These are phyloP conservation scores for Cenopis cana DNA, from an alignment of 2,888 invertebrate species.

Conservation along the genomic window DNA sequence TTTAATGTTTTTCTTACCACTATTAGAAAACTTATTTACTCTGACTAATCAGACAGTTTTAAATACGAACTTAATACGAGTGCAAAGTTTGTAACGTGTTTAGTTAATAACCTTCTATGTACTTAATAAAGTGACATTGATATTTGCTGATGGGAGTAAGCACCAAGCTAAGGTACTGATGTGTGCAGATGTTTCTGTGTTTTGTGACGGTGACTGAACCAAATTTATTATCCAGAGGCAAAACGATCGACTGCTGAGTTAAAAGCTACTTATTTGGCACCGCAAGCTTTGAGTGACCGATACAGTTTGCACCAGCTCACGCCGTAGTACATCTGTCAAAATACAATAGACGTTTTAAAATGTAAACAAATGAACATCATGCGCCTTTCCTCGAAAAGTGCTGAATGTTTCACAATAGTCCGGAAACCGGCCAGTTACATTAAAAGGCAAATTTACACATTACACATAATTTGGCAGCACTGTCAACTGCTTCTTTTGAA, in stretches of 20 bases:
- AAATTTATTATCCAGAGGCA: constrained; percentile 19
- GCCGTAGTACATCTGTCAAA: constrained; percentile 40
- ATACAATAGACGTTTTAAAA: constrained; percentile 28
- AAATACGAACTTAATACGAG: too few relatives aligned
- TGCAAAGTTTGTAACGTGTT: too few relatives aligned
- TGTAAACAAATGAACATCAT: constrained; percentile 46
- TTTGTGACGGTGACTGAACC: background rate
- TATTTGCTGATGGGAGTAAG: background rate
- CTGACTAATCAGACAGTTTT: too few relatives aligned
- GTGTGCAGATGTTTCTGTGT: constrained; percentile 11
- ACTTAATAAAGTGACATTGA: too few relatives aligned
- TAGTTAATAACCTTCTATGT: too few relatives aligned
- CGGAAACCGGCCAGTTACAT: constrained; percentile 65
- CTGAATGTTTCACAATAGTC: constrained; percentile 51
- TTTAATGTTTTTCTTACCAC: too few relatives aligned
- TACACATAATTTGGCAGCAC: constrained; percentile 24
- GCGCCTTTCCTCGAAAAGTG: constrained; percentile 62
- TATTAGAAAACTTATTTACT: too few relatives aligned
- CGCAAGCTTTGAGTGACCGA: constrained; percentile 11
- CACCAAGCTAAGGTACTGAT: background rate
- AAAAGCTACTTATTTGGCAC: constrained; percentile 17
- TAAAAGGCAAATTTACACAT: constrained; percentile 20
- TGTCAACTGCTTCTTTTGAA: background rate
- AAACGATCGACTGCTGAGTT: constrained; percentile 22
- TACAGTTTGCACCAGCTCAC: constrained; percentile 16